Evolutionary conservation across 2,888 invertebrate genomes (phyloP).

Genomic region (Leptinotarsa haldemani): DNA sequence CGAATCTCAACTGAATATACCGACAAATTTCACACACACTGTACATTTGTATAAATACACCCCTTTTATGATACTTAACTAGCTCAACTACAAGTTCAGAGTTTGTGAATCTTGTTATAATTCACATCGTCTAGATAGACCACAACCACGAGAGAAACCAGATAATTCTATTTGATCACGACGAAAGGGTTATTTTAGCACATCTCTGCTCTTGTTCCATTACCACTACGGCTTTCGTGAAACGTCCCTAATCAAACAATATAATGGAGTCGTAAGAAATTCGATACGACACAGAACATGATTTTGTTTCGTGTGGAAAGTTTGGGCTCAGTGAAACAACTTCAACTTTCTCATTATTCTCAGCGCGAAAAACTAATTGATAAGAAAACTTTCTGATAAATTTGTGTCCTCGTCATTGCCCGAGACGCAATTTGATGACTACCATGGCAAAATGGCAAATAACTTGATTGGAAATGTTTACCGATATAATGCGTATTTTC

Average conservation of each 20-base stretch:
- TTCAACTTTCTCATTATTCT: not conserved
- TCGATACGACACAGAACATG: not conserved
- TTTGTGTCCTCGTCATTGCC: not conserved
- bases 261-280: constrained; percentile 4
- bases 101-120: no score
- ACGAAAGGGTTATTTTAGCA: no score
- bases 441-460: not conserved
- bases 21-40: no score
- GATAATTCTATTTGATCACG: no score
- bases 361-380: not conserved
- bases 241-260: not conserved
- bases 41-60: no score
- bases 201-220: not conserved
- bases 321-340: not conserved
- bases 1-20: no score
- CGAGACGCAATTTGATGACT: not conserved
- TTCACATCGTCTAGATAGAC: no score
- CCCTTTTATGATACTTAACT: no score
- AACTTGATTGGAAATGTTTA: not conserved
- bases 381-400: not conserved
- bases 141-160: no score
- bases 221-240: not conserved
- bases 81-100: no score
- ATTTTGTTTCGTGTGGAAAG: not conserved
- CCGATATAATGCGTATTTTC: not conserved